Evolutionary conservation across 2,888 invertebrate species (phyloP).

Genomic region (Dryobota labecula): DNA sequence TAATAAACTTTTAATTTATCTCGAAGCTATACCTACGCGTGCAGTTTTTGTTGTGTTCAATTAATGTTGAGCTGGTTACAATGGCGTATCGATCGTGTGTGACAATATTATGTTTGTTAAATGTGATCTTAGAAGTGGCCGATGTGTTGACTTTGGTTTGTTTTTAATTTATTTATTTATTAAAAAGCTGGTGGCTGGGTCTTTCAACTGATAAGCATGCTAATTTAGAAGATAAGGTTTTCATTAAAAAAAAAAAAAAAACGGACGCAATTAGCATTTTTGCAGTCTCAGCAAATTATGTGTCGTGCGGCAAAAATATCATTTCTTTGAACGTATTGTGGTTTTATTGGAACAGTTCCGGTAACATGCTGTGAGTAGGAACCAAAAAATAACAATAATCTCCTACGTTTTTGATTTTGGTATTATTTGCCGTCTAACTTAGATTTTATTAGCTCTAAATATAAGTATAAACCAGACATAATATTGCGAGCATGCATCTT

Average conservation of each 20-base stretch:
- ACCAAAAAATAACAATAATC: not conserved
- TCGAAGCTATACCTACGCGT: conserved; percentile 29
- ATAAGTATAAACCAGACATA: not conserved
- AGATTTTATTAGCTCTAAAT: not conserved
- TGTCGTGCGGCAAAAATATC: not conserved
- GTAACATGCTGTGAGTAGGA: not conserved
- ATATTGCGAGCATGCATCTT: not conserved
- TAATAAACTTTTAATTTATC: conserved; percentile 33
- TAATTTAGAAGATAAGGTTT: not conserved
- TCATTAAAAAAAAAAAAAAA: conserved; percentile 24
- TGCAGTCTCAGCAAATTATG: not conserved
- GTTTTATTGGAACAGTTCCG: not conserved
- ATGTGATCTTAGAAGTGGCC: conserved; percentile 76
- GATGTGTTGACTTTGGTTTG: conserved; percentile 76
- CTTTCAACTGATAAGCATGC: not conserved
- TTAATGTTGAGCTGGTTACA: conserved; percentile 39
- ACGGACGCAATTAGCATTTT: not conserved
- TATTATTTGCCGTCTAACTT: not conserved
- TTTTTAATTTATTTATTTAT: not conserved
- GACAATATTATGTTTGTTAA: conserved; percentile 75
- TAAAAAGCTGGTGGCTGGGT: not conserved
- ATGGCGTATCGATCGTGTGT: conserved; percentile 71
- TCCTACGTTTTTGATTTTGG: not conserved
- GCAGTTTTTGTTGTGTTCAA: conserved; percentile 41
- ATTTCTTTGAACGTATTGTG: not conserved